Conservation (phyloP, 2,113 vertebrate species). For the human region DNA sequence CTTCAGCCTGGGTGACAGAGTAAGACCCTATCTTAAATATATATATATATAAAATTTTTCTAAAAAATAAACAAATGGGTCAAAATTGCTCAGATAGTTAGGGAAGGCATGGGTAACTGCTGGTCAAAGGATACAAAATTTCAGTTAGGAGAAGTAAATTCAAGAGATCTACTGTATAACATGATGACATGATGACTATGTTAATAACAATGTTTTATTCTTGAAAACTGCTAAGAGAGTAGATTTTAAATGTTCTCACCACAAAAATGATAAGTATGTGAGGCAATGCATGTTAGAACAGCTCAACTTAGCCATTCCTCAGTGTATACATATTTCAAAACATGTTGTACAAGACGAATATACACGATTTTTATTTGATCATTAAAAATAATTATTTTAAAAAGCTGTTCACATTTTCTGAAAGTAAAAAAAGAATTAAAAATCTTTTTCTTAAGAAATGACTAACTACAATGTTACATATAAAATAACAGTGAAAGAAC, state of each 20-base stretch:
- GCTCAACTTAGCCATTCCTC: background rate
- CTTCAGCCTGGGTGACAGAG: background rate
- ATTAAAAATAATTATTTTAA: background rate
- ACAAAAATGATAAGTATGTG: background rate
- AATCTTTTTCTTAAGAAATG: background rate
- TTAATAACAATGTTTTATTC: background rate
- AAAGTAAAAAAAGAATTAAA: background rate
- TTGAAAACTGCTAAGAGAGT: background rate
- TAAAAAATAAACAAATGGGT: background rate
- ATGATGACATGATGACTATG: background rate
- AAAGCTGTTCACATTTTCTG: slow-evolving; percentile 26
- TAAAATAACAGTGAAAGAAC: background rate
- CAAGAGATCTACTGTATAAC: background rate
- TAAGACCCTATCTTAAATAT: background rate
- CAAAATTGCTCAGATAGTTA: background rate
- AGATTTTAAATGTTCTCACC: background rate
- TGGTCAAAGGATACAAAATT: background rate
- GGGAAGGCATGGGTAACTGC: background rate
- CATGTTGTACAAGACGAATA: background rate
- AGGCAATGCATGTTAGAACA: background rate
- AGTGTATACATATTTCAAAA: background rate
- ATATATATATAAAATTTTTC: too few species aligned
- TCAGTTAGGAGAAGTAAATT: background rate
- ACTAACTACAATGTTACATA: background rate
- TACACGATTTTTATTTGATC: background rate